A percentile compares a stretch with the other conserved stretches of the same genome.
Evolutionary conservation across 2,888 invertebrate species (phyloP).

Genomic region (Andrena haemorrhoa): DNA sequence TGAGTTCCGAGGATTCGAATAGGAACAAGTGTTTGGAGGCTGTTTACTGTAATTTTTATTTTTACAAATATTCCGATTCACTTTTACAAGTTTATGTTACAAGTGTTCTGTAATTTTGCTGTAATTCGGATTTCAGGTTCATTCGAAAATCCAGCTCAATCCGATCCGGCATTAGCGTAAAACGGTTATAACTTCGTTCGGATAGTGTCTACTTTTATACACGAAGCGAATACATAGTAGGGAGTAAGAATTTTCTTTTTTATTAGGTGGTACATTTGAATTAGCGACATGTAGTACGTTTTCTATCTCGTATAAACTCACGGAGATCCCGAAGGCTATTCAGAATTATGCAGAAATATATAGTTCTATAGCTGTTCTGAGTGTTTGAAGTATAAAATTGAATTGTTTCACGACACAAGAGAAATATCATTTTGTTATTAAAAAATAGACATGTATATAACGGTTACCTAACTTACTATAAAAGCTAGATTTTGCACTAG

Average conservation of each 20-base stretch:
- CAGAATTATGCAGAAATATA: conserved; percentile 42
- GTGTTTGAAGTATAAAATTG: conserved; percentile 50
- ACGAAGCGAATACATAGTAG: conserved; percentile 45
- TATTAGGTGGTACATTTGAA: conserved; percentile 33
- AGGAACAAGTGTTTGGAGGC: not conserved
- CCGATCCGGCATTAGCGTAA: conserved; percentile 21
- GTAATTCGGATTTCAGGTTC: conserved; percentile 19
- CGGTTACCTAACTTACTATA: conserved; percentile 40
- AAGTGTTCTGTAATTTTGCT: conserved; percentile 29
- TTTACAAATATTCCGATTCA: conserved; percentile 52
- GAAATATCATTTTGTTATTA: conserved; percentile 51
- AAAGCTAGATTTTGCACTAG: conserved; percentile 52
- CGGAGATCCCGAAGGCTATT: conserved; percentile 30
- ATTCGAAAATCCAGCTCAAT: conserved; percentile 28
- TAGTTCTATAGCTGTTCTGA: conserved; percentile 35
- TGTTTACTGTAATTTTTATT: conserved; percentile 48
- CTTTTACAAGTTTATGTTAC: conserved; percentile 57
- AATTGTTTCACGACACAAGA: conserved; percentile 37
- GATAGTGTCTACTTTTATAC: conserved; percentile 27
- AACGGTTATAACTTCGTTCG: conserved; percentile 6
- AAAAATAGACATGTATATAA: conserved; percentile 54
- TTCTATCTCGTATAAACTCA: conserved; percentile 37
- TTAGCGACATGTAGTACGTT: conserved; percentile 31
- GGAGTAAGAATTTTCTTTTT: conserved; percentile 22
- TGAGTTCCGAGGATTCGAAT: not conserved